phyloP scores from a whole-genome alignment of 2,888 invertebrate species.

The Galerucella calmariensis region DNA sequence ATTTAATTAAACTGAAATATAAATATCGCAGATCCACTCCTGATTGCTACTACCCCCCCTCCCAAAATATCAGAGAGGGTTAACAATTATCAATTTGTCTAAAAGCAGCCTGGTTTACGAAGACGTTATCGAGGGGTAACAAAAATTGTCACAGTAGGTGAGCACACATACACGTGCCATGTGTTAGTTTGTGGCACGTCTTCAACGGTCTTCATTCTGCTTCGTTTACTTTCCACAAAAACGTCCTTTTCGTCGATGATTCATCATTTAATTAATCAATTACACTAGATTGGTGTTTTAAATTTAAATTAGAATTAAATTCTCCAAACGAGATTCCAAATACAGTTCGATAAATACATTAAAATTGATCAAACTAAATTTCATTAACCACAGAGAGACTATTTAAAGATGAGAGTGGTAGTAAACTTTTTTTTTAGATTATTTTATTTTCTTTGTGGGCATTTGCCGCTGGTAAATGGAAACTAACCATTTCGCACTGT shows the following conservation, averaged over 20 bases:
- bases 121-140: constrained; percentile 44
- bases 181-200: constrained; percentile 48
- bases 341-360: too few relatives aligned
- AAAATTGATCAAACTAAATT: too few relatives aligned
- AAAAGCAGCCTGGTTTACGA: constrained; percentile 34
- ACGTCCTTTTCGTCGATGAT: constrained; percentile 27
- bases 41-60: background rate
- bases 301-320: too few relatives aligned
- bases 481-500: background rate
- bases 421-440: background rate
- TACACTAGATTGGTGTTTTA: background rate
- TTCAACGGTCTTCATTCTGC: constrained; percentile 51
- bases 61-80: constrained; percentile 6
- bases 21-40: background rate
- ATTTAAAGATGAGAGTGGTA: background rate
- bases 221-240: constrained; percentile 30
- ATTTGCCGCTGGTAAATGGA: background rate
- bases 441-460: background rate
- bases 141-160: constrained; percentile 54
- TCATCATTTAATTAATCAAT: constrained; percentile 9
- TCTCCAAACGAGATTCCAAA: too few relatives aligned
- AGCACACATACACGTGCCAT: constrained; percentile 52
- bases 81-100: constrained; percentile 45
- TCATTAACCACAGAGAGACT: too few relatives aligned
- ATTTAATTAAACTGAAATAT: too few relatives aligned